These are phyloP conservation scores for Caenorhabditis wallacei DNA, from an alignment of 2,888 invertebrate genomes.

Conservation along the genomic window DNA sequence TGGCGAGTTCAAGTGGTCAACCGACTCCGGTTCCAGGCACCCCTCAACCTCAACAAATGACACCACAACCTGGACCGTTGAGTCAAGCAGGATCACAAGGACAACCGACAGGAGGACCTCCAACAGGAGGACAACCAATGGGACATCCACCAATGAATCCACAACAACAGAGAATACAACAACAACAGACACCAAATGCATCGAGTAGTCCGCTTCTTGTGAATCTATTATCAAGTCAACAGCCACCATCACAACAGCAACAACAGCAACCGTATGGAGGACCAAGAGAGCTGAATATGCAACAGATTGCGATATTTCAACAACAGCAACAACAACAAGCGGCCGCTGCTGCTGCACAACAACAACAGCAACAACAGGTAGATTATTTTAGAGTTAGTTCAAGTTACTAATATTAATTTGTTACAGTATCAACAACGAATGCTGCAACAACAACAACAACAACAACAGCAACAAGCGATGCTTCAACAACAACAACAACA, in stretches of 20 bases:
- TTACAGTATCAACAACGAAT: constrained; percentile 49
- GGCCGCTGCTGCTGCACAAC: constrained; percentile 3
- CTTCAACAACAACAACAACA: constrained; percentile 55
- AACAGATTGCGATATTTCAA: constrained; percentile 34
- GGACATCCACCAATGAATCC: constrained; percentile 19
- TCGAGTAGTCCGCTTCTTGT: constrained; percentile 72
- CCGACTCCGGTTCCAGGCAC: constrained; percentile 50
- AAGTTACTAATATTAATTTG: neutral
- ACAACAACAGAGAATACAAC: constrained; percentile 40
- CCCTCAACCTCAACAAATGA: constrained; percentile 43
- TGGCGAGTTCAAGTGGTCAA: constrained; percentile 43
- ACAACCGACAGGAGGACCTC: constrained; percentile 29
- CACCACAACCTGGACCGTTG: constrained; percentile 25
- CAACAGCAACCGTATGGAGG: constrained; percentile 48
- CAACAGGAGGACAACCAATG: constrained; percentile 7
- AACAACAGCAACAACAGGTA: constrained; percentile 33
- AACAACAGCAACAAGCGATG: constrained; percentile 51
- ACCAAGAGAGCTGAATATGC: constrained; percentile 11
- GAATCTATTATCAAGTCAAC: constrained; percentile 65
- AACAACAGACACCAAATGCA: constrained; percentile 26
- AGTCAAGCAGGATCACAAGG: constrained; percentile 18
- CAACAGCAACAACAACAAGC: constrained; percentile 49
- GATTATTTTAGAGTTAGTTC: neutral
- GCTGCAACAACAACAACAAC: constrained; percentile 54
- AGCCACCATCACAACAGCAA: constrained; percentile 30